Evolutionary conservation across 2,113 vertebrate genomes (phyloP), one percentile per base, ranked within the genome.

Genomic region (Cisticola juncidis): DNA sequence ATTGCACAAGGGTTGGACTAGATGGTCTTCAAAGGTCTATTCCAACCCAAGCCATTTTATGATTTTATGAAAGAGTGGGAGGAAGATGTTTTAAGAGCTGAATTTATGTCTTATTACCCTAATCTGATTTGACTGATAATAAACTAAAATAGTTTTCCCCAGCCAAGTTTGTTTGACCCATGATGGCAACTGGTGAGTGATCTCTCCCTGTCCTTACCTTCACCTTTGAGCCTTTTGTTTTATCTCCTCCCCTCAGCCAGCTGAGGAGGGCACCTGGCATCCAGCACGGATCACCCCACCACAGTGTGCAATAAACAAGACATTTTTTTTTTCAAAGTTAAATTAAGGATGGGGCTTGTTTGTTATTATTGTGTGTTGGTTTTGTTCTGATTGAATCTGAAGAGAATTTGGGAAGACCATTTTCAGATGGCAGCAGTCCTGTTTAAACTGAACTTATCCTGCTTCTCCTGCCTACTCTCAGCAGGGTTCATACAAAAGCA

Each of bases 301-400:
- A 16, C 29, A 54, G 23, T 33, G 12, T 57, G 15, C 36, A 40
- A 40, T 81, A 60, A 78, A 51, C 8, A 64, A 28, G 15, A 29
- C 1, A 0, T 8, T 73, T 82, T 29, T 73, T 82, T 29, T 68
- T 66, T 76, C 36, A 64, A 7, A 72, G 61, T 45, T 3, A 40
- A 72, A 72, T 18, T 31, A 62, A 83, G 9, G 40, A 13, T 20
- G 18, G 5, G 8, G 2, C 7, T 42, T 11, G 25, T 29, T 38
- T 28, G 6, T 38, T 84, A 51, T 47, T 48, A 19, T 28, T 35
- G 9, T 57, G 3, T 5, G 0, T 53, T 84, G 22, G 0, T 23
- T 0, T 17, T 11, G 0, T 62, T 86, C 19, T 44, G 42, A 9
- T 11, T 62, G 66, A 84, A 56, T 65, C 9, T 4, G 4, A 58